These are phyloP conservation scores for Troides aeacus DNA, from an alignment of 2,888 invertebrate species.

Conservation along the genomic window DNA sequence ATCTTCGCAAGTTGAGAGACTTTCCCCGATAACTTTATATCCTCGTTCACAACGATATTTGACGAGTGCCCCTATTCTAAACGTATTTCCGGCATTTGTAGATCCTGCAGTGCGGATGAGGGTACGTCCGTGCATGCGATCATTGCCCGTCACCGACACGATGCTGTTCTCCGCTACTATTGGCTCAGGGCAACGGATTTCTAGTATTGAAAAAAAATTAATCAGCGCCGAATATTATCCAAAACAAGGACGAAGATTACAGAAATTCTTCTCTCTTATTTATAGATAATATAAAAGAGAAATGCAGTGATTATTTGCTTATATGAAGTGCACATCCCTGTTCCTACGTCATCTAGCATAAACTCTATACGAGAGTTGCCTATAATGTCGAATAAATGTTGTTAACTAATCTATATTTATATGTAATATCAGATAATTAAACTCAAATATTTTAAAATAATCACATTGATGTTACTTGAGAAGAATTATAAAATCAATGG, in stretches of 20 bases:
- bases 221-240: background rate
- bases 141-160: conserved; percentile 93
- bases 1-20: conserved; percentile 91
- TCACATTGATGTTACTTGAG: no score
- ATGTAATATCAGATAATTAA: no score
- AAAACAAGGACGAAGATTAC: background rate
- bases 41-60: conserved; percentile 95
- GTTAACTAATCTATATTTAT: no score
- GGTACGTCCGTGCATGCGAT: conserved; percentile 92
- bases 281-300: no score
- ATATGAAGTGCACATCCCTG: no score
- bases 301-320: no score
- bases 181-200: conserved; percentile 93
- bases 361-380: no score
- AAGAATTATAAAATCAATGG: no score
- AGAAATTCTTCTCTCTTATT: no score
- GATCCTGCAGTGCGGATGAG: conserved; percentile 87
- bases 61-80: conserved; percentile 90
- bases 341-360: no score
- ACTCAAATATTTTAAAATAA: no score
- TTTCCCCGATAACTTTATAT: conserved; percentile 92
- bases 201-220: conserved; percentile 60
- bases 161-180: conserved; percentile 90
- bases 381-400: no score
- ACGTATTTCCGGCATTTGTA: conserved; percentile 85